Base-by-base conservation (phyloP, 2,888 invertebrate genomes). In the Pasiphila rectangulata region DNA sequence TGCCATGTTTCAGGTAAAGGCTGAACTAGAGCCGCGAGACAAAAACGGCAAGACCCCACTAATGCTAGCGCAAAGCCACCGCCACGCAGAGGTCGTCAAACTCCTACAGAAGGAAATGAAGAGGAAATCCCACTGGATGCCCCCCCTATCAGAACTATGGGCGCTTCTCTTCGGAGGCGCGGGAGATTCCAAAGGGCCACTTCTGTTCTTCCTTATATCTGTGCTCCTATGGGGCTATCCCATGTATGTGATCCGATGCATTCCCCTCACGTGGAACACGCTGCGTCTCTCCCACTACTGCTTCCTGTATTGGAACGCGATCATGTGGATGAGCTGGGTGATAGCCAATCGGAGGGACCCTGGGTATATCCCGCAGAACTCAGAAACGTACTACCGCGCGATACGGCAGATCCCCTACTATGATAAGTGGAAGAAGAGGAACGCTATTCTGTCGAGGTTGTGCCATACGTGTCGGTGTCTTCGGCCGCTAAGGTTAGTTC, bases 291-390 rank as follows among this genome's bases (percentile, higher is more conserved):
- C 95, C 0, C 97, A 97, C 75, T 95, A 97, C 66, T 94, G 95
- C 68, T 98, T 97, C 76, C 93, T 97, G 54, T 94, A 96, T 68
- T 94, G 96, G 94, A 97, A 97, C 77, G 90, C 93, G 3, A 92
- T 96, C 5, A 97, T 98, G 97, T 97, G 97, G 97, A 86, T 97
- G 5, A 95, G 96, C 65, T 96, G 97, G 94, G 91, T 96, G 44
- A 93, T 96, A 35, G 96, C 97, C 2, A 97, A 96, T 69, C 91
- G 96, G 10, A 92, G 94, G 40, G 96, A 97, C 80, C 97, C 97
- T 0, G 97, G 97, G 9, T 97, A 95, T 69, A 93, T 97, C 47
- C 94, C 96, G 0, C 92, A 94, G 67, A 96, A 97, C 74, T 95
- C 96, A 0, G 96, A 97, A 62, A 95, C 95, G 1, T 98, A 98